Conservation (phyloP, 2,113 vertebrate species). For the Pionites leucogaster region DNA sequence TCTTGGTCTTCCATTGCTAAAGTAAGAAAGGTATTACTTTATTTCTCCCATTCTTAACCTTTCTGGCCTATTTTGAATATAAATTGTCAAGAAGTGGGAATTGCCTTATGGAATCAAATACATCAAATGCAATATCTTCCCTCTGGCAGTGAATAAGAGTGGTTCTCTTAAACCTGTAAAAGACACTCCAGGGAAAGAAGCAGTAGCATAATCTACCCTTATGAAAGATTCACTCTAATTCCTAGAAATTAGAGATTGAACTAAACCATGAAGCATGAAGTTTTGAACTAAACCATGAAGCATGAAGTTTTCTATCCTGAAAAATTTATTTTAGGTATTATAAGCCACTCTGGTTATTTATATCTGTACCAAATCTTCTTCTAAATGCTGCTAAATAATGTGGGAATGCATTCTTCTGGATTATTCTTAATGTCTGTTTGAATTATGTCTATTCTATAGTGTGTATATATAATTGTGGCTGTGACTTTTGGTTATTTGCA, state of each 20-base stretch:
- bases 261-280: conserved; percentile 17
- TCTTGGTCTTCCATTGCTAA: not conserved
- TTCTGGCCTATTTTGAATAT: conserved; percentile 3
- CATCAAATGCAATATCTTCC: conserved; percentile 15
- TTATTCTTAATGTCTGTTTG: not conserved
- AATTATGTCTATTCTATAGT: not conserved
- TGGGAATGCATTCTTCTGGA: not conserved
- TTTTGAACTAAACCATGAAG: conserved; percentile 30
- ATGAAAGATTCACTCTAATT: conserved; percentile 33
- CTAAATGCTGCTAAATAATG: not conserved
- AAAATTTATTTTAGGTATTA: conserved; percentile 21
- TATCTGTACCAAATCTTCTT: not conserved
- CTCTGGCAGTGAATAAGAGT: conserved; percentile 28
- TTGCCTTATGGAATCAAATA: not conserved
- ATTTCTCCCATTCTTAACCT: conserved; percentile 7
- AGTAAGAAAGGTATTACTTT: not conserved
- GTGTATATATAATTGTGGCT: not conserved
- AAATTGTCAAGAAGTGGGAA: not conserved
- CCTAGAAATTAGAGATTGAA: conserved; percentile 45
- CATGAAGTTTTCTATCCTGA: not conserved
- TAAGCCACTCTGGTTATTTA: not conserved
- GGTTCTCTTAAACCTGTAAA: conserved; percentile 4
- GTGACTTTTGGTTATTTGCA: not conserved
- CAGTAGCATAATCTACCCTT: not conserved
- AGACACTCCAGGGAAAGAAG: conserved; percentile 7